phyloP scores from a whole-genome alignment of 2,888 invertebrate genomes.

The Morinoia aosen region DNA sequence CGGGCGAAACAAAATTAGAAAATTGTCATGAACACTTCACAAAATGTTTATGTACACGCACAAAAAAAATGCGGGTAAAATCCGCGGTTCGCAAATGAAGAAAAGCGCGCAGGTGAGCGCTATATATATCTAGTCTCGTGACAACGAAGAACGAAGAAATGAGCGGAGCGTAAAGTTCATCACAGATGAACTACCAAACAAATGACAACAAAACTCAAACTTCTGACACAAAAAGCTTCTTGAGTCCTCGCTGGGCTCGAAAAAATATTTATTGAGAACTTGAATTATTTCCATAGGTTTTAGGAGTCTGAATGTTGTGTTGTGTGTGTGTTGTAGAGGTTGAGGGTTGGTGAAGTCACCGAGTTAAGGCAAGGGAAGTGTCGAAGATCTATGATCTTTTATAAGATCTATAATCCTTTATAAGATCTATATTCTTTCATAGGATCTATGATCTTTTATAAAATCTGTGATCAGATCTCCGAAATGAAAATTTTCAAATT shows the following conservation, averaged over 20 bases:
- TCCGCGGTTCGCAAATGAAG: background rate
- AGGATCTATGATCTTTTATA: too few species aligned
- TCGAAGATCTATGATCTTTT: too few species aligned
- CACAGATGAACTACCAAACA: constrained; percentile 5
- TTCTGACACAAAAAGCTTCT: background rate
- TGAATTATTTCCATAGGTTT: background rate
- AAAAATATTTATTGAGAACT: background rate
- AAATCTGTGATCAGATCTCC: too few species aligned
- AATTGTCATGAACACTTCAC: background rate
- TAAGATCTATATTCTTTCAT: too few species aligned
- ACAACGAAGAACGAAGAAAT: background rate
- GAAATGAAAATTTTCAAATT: too few species aligned
- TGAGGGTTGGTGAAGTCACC: background rate
- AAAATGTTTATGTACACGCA: background rate
- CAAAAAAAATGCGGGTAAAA: background rate
- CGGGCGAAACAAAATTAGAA: background rate
- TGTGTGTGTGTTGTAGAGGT: background rate
- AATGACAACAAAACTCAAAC: background rate
- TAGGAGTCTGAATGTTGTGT: background rate
- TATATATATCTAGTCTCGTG: background rate
- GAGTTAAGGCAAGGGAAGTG: background rate
- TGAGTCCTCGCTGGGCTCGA: background rate
- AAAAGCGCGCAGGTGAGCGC: background rate
- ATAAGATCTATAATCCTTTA: too few species aligned
- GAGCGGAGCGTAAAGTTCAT: constrained; percentile 16